Evolutionary conservation across 2,113 vertebrate species (phyloP).

Genomic region (Ammodytes marinus): DNA sequence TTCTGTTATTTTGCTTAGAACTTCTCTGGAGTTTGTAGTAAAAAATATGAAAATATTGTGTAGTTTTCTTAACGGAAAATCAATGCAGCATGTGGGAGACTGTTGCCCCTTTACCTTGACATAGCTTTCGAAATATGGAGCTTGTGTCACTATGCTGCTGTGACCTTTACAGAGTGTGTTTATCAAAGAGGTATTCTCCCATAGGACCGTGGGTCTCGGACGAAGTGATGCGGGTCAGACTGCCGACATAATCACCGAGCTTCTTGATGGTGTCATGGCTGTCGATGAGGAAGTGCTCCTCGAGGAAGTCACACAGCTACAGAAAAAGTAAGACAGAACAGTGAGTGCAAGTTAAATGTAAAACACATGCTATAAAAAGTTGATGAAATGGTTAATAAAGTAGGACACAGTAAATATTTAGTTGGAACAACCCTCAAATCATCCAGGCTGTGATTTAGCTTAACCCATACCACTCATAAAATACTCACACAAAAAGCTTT

Average conservation of each 20-base stretch:
- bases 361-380: not conserved
- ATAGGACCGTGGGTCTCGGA: constrained; percentile 70
- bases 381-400: not conserved
- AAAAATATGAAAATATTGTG: constrained; percentile 1
- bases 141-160: not conserved
- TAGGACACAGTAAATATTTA: not conserved
- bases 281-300: constrained; percentile 79
- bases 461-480: not conserved
- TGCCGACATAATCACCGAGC: constrained; percentile 79
- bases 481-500: not conserved
- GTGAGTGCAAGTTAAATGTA: not conserved
- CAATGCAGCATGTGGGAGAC: not conserved
- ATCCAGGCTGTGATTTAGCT: not conserved
- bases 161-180: constrained; percentile 80
- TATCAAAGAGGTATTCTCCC: constrained; percentile 87
- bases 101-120: not conserved
- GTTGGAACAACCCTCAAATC: not conserved
- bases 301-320: constrained; percentile 83
- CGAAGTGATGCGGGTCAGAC: constrained; percentile 69
- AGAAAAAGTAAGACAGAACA: constrained; percentile 12
- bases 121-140: constrained; percentile 5
- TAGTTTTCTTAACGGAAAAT: constrained; percentile 23
- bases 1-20: not conserved
- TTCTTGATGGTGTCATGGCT: constrained; percentile 84
- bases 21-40: not conserved